Evolutionary conservation across 1,140 invertebrate species (phyloP), one percentile per base, ranked within the genome.

Genomic region (Neelides sp.): DNA sequence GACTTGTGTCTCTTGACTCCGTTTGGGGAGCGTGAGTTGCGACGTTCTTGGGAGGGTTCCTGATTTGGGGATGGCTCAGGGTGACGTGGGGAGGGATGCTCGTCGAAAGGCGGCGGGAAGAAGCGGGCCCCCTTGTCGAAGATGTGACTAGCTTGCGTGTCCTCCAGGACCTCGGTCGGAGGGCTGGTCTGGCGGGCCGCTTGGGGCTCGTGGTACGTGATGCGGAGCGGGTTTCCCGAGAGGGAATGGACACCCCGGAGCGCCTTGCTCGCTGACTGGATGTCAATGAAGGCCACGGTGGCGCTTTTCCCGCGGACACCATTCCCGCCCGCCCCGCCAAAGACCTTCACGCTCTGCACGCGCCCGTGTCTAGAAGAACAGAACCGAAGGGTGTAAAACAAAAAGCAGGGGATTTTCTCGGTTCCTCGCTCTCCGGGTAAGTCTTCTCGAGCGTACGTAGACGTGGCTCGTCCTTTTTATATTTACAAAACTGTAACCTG

Each of bases 241-340:
- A 93, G 69, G 62, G 82, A 84, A 69, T 91, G 85, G 65, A 92
- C 87, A 60, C 79, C 78, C 68, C 82, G 82, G 68, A 91, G 85
- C 45, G 89, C 89, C 73, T 92, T 93, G 62, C 85, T 79, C 63
- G 90, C 89, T 63, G 87, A 91, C 72, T 88, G 90, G 73, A 93
- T 93, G 76, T 94, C 90, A 78, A 91, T 91, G 75, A 93, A 93
- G 65, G 88, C 86, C 67, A 93, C 86, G 64, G 87, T 89, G 65
- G 87, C 88, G 61, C 75, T 75, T 41, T 73, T 50, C 62, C 69
- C 73, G 69, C 81, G 74, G 61, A 73, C 75, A 64, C 73, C 74
- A 57, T 70, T 67, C 67, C 67, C 64, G 65, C 67, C 68, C 59
- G 63, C 61, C 62, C 65, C 63, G 57, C 64, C 62, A 59, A 90